phyloP scores from a whole-genome alignment of 2,888 invertebrate species.

The Alcis repandata region DNA sequence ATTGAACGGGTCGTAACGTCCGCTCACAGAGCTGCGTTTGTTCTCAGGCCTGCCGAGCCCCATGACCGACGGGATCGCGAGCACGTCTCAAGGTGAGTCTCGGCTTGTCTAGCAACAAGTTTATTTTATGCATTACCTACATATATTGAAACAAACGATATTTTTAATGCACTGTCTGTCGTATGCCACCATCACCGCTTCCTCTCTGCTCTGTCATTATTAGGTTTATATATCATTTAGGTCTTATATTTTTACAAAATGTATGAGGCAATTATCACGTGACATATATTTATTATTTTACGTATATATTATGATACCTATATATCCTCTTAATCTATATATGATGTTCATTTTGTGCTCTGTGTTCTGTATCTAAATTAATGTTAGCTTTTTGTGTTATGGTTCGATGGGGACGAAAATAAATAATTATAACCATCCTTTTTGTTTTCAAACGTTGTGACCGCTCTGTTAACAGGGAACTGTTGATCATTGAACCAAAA shows the following conservation, averaged over 20 bases:
- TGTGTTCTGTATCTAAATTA: conserved; percentile 84
- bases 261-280: conserved; percentile 86
- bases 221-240: conserved; percentile 85
- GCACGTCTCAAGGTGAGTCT: conserved; percentile 95
- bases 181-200: conserved; percentile 87
- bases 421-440: conserved; percentile 57
- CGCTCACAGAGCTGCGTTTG: conserved; percentile 55
- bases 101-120: conserved; percentile 83
- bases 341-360: conserved; percentile 84
- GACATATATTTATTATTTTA: conserved; percentile 77
- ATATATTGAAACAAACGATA: conserved; percentile 86
- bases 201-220: conserved; percentile 88
- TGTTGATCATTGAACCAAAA: conserved; percentile 83
- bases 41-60: conserved; percentile 88
- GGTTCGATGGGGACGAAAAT: conserved; percentile 78
- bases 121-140: conserved; percentile 86
- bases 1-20: conserved; percentile 35
- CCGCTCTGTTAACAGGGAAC: conserved; percentile 56
- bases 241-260: conserved; percentile 78
- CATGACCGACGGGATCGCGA: conserved; percentile 91
- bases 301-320: conserved; percentile 72
- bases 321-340: conserved; percentile 80
- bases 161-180: conserved; percentile 87
- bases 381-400: conserved; percentile 85
- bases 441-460: conserved; percentile 43